These are phyloP conservation scores for Andricus grossulariae DNA, from an alignment of 1,140 invertebrate genomes.

Conservation along the genomic window DNA sequence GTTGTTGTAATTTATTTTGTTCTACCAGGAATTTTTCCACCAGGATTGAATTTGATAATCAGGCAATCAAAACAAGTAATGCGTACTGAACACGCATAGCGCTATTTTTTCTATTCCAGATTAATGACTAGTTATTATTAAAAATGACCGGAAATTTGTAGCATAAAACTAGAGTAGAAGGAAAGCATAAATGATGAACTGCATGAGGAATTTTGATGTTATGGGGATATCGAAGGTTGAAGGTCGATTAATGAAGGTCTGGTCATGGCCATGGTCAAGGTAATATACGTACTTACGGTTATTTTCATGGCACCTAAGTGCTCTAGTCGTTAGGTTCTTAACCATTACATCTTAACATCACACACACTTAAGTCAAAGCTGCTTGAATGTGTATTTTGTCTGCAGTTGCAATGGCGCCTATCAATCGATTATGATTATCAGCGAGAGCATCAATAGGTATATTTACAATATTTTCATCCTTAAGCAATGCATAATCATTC, in stretches of 20 bases:
- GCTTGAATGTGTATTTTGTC: constrained; percentile 27
- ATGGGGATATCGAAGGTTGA: constrained; percentile 20
- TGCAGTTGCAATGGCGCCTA: constrained; percentile 29
- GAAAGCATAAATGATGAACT: background rate
- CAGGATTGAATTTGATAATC: no score
- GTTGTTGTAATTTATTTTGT: no score
- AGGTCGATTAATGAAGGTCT: constrained; percentile 38
- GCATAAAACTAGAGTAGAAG: constrained; percentile 12
- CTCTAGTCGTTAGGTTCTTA: constrained; percentile 35
- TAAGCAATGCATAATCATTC: background rate
- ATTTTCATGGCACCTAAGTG: constrained; percentile 39
- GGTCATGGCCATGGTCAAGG: constrained; percentile 30
- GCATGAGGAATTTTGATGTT: background rate
- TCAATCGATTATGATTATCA: constrained; percentile 34
- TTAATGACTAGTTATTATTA: constrained; percentile 27
- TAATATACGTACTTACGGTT: constrained; percentile 35
- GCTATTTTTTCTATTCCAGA: no score
- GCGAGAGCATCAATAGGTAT: constrained; percentile 23
- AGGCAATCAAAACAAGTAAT: no score
- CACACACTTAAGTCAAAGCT: constrained; percentile 35
- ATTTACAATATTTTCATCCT: background rate
- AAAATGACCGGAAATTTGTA: background rate
- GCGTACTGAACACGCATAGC: no score
- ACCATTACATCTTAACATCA: constrained; percentile 38
- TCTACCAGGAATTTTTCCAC: no score